These are phyloP conservation scores for Speoplatyrhinus poulsoni DNA, from an alignment of 2,113 vertebrate species.

Conservation along the genomic window DNA sequence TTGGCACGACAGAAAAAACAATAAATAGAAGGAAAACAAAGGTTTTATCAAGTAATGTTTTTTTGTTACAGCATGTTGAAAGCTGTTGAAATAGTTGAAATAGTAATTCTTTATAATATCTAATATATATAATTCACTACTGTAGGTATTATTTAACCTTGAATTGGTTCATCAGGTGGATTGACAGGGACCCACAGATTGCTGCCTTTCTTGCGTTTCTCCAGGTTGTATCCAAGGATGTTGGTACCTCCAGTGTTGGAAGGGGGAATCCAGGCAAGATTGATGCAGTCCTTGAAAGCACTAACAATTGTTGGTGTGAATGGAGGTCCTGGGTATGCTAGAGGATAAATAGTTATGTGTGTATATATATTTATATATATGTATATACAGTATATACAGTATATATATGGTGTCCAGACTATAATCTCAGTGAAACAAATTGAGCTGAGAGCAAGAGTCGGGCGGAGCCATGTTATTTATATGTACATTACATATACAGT, in stretches of 20 bases:
- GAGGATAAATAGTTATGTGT: not conserved
- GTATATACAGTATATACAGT: not conserved
- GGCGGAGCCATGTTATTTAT: no score
- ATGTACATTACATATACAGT: no score
- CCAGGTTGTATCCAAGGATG: constrained; percentile 81
- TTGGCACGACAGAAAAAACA: constrained; percentile 10
- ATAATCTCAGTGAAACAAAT: no score
- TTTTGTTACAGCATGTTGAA: no score
- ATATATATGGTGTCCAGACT: no score
- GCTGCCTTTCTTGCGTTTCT: constrained; percentile 86
- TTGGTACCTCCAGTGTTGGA: constrained; percentile 74
- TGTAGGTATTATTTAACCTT: constrained; percentile 65
- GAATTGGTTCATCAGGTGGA: constrained; percentile 60
- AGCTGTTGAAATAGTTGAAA: not conserved
- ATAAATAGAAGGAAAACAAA: not conserved
- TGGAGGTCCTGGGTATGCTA: constrained; percentile 81
- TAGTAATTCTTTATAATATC: not conserved
- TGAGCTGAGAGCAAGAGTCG: no score
- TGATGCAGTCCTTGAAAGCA: constrained; percentile 77
- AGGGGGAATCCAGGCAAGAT: constrained; percentile 80
- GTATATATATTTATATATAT: not conserved
- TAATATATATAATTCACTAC: not conserved
- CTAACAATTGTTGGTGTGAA: constrained; percentile 77
- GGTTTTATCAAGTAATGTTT: no score
- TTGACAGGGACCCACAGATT: constrained; percentile 77